Percentiles rank a stretch among this genome's conserved stretches.
phyloP scores from a whole-genome alignment of 2,113 vertebrate species.

The Perca schrenkii region DNA sequence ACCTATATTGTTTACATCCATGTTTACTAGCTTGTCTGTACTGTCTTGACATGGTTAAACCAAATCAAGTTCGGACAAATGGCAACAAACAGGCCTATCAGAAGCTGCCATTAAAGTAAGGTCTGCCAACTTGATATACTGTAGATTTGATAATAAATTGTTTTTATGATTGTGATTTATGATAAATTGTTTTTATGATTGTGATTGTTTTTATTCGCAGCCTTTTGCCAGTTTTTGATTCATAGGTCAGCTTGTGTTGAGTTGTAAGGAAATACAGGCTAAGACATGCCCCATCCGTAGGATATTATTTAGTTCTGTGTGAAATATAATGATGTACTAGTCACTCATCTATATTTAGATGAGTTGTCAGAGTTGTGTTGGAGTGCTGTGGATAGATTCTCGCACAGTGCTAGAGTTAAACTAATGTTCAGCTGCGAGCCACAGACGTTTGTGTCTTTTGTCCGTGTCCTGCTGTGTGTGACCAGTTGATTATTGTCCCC shows the following conservation, averaged over 20 bases:
- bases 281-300: constrained; percentile 9
- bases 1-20: too few species aligned
- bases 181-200: too few species aligned
- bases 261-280: constrained; percentile 5
- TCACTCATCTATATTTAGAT: constrained; percentile 70
- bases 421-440: not conserved
- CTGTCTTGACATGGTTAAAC: too few species aligned
- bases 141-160: not conserved
- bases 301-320: constrained; percentile 59
- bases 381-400: constrained; percentile 23
- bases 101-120: not conserved
- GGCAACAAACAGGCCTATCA: too few species aligned
- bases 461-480: constrained; percentile 7
- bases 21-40: too few species aligned
- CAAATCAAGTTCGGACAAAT: too few species aligned
- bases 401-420: not conserved
- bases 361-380: constrained; percentile 18
- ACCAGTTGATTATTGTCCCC: constrained; percentile 2
- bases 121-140: not conserved
- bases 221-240: not conserved
- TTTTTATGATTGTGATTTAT: not conserved
- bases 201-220: not conserved
- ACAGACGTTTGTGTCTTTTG: not conserved
- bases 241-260: not conserved
- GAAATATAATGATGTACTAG: constrained; percentile 53